Evolutionary conservation across 2,113 vertebrate genomes (phyloP).

Genomic region (Nothoprocta perdicaria): DNA sequence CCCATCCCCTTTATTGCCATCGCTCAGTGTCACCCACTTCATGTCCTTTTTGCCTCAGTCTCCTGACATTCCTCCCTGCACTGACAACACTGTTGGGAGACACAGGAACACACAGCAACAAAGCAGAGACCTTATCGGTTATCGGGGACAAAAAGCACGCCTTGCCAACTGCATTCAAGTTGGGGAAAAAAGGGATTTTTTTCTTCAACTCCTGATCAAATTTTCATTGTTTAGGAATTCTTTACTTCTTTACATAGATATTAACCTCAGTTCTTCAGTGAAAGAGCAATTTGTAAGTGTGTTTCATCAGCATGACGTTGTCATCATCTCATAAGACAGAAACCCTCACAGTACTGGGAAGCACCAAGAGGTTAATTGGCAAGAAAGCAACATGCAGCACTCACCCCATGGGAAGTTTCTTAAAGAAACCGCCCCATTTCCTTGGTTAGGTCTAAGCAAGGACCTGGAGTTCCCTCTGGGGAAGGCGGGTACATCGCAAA

Average conservation of each 20-base stretch:
- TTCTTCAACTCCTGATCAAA: not conserved
- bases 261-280: not conserved
- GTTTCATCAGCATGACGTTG: not conserved
- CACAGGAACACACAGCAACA: constrained; percentile 35
- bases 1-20: constrained; percentile 74
- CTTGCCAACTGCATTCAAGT: not conserved
- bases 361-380: not conserved
- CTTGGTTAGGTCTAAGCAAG: not conserved
- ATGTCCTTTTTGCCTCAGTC: constrained; percentile 47
- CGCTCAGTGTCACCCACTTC: constrained; percentile 50
- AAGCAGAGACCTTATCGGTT: constrained; percentile 30
- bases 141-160: constrained; percentile 32
- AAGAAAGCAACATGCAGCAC: not conserved
- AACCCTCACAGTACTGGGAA: not conserved
- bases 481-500: too few relatives aligned
- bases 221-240: not conserved
- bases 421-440: too few relatives aligned
- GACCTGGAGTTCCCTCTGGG: not conserved
- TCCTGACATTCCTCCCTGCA: constrained; percentile 49
- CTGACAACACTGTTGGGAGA: not conserved
- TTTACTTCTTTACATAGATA: not conserved
- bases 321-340: not conserved
- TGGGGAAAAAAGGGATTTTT: not conserved
- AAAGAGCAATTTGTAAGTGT: not conserved
- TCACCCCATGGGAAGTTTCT: not conserved